Conservation (phyloP, 2,888 invertebrate genomes). For the Meiosimyza platycephala region DNA sequence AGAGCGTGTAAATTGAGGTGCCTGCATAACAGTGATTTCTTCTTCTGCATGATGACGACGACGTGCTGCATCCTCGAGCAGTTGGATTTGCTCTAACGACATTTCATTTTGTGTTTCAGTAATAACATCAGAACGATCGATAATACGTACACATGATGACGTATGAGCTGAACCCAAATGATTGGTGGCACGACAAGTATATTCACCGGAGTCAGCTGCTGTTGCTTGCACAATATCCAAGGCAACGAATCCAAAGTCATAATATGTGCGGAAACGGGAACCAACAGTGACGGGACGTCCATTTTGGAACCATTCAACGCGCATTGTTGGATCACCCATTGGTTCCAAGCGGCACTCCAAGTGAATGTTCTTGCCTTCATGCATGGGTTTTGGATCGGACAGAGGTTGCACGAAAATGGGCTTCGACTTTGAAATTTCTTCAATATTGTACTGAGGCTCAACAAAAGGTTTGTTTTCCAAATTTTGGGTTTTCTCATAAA, state of each 20-base stretch:
- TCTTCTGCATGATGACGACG: conserved; percentile 79
- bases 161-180: conserved; percentile 93
- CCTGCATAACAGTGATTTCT: conserved; percentile 85
- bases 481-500: conserved; percentile 87
- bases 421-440: conserved; percentile 93
- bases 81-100: conserved; percentile 90
- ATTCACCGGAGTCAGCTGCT: conserved; percentile 94
- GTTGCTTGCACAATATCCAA: conserved; percentile 94
- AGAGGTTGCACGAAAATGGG: conserved; percentile 94
- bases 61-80: conserved; percentile 84
- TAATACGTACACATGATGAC: conserved; percentile 88
- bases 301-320: conserved; percentile 96
- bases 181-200: conserved; percentile 93
- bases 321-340: conserved; percentile 95
- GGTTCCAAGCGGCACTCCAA: conserved; percentile 92
- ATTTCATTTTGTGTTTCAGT: conserved; percentile 93
- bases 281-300: conserved; percentile 89
- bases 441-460: conserved; percentile 89
- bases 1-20: conserved; percentile 88
- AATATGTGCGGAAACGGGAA: conserved; percentile 92
- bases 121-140: conserved; percentile 82
- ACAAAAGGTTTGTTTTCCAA: conserved; percentile 87
- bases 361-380: conserved; percentile 91
- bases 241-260: conserved; percentile 97
- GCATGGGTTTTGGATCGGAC: conserved; percentile 85